Conservation (phyloP, 2,113 vertebrate genomes). For the Mionectes macconnelli region DNA sequence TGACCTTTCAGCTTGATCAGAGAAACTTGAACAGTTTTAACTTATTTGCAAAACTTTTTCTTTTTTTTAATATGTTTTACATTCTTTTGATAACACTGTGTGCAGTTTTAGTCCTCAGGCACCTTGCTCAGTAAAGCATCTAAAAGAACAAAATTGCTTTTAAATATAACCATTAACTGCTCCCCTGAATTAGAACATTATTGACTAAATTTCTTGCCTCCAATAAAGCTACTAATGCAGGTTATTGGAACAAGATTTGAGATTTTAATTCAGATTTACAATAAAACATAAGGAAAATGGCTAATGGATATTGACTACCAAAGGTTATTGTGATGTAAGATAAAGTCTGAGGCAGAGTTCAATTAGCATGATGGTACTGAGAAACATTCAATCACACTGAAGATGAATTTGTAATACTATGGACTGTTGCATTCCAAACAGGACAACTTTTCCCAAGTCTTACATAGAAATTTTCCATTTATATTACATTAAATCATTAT, state of each 20-base stretch:
- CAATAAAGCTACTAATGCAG: background rate
- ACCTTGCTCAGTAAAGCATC: background rate
- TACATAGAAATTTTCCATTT: background rate
- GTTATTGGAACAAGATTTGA: background rate
- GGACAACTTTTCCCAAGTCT: background rate
- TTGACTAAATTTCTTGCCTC: background rate
- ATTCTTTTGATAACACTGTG: background rate
- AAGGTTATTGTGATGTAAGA: background rate
- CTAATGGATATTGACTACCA: background rate
- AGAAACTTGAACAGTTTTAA: background rate
- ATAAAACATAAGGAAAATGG: background rate
- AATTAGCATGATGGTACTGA: fast-evolving
- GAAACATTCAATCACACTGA: background rate
- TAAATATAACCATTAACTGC: background rate
- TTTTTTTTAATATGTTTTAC: background rate
- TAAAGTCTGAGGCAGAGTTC: background rate
- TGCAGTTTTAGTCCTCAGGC: background rate
- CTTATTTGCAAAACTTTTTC: background rate
- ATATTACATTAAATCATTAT: background rate
- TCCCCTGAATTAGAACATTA: background rate
- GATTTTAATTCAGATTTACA: background rate
- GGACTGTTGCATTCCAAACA: background rate
- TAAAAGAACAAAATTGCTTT: background rate
- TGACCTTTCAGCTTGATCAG: background rate
- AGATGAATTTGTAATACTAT: background rate